Evolutionary conservation across 2,888 invertebrate genomes (phyloP), one percentile per base, ranked within the genome.

Genomic region (Limnephilus rhombicus): DNA sequence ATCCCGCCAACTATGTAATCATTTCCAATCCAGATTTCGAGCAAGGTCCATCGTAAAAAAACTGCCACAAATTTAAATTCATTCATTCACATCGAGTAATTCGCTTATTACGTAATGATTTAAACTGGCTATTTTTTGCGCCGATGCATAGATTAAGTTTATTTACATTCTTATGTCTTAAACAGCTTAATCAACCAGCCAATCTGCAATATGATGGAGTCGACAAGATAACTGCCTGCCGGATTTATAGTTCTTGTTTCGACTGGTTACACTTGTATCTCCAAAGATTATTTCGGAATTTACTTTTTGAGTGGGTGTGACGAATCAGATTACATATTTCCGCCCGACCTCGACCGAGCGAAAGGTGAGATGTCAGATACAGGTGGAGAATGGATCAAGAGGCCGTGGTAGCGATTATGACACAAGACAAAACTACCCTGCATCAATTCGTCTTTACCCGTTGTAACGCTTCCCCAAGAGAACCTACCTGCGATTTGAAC

Each of bases 61-160:
- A 37, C 83, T 37, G 83, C 37, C 83, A 83, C 37, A 34, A 41
- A 41, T 83, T 83, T 15, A 37, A 83, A 83, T 83, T 83, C 24
- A 83, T 83, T 83, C 83, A 24, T 41, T 37, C 83, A 83, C 37
- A 83, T 83, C 11, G 15, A 83, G 37, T 41, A 41, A 83, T 37
- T 83, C 37, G 83, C 24, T 41, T 41, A 41, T 83, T 83, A 41
- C 83, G 83, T 83, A 83, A 83, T 83, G 15, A 34, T 83, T 37
- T 2, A 34, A 83, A 37, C 83, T 34, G 37, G 34, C 37, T 83
- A 37, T 83, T 83, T 83, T 83, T 41, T 34, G 15, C 37, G 24
- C 37, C 24, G 83, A 83, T 83, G 37, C 83, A 83, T 83, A 83
- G 37, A 83, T 83, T 83, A 83, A 37, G 18, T 83, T 37, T 83